phyloP scores from a whole-genome alignment of 1,140 invertebrate genomes.

The Cherax destructor region DNA sequence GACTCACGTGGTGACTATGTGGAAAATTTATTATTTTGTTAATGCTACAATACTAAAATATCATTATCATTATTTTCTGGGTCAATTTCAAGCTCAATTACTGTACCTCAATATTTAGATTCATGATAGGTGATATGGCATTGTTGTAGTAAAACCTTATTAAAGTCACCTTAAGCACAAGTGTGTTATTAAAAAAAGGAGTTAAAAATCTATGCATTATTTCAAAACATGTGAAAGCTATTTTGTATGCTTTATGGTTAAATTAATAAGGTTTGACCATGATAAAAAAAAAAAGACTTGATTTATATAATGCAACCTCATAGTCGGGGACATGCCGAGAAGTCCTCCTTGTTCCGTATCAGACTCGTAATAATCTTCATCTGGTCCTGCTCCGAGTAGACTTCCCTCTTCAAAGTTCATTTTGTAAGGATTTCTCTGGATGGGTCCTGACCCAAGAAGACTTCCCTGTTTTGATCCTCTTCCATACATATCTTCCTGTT shows the following conservation, averaged over 20 bases:
- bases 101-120: constrained; percentile 20
- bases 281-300: neutral
- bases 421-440: neutral
- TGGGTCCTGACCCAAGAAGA: constrained; percentile 11
- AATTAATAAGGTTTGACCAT: constrained; percentile 6
- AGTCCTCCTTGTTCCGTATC: constrained; percentile 34
- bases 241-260: no score
- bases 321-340: constrained; percentile 30
- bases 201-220: no score
- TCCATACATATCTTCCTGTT: constrained; percentile 6
- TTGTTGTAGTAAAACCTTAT: constrained; percentile 16
- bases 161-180: neutral
- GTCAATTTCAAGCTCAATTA: neutral
- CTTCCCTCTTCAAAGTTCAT: constrained; percentile 17
- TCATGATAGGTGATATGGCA: constrained; percentile 41
- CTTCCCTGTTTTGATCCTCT: constrained; percentile 13
- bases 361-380: constrained; percentile 19
- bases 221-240: no score
- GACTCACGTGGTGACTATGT: constrained; percentile 34
- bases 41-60: neutral
- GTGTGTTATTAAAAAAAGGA: neutral
- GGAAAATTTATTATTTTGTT: neutral
- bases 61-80: neutral
- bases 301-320: constrained; percentile 24
- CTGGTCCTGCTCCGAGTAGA: neutral